Evolutionary conservation across 2,113 vertebrate genomes (phyloP).

Genomic region (Oriolus oriolus): DNA sequence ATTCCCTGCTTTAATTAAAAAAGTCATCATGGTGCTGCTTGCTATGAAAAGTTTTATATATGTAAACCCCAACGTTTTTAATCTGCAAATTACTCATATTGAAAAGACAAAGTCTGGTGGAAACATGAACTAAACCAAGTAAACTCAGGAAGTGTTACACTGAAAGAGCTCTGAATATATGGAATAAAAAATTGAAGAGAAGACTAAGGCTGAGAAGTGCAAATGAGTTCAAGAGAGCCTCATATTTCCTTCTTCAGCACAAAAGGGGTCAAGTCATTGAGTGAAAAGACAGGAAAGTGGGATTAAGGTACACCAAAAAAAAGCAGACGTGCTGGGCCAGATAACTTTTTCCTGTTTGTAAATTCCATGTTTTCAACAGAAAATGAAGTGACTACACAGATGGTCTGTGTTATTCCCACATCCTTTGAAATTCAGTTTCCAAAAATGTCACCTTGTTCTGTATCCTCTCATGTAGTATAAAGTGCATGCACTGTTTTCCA

Average conservation of each 20-base stretch:
- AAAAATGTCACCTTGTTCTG: constrained; percentile 39
- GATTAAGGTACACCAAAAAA: constrained; percentile 28
- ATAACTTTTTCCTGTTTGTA: constrained; percentile 22
- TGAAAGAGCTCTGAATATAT: background rate
- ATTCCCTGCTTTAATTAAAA: background rate
- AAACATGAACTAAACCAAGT: background rate
- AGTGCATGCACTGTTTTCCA: background rate
- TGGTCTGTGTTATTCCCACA: constrained; percentile 49
- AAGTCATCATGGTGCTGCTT: background rate
- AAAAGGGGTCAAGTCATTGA: background rate
- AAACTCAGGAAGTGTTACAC: background rate
- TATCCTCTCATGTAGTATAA: constrained; percentile 1
- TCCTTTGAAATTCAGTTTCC: constrained; percentile 39
- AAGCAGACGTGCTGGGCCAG: background rate
- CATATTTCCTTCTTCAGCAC: background rate
- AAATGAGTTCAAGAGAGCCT: background rate
- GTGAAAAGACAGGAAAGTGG: background rate
- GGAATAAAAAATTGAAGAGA: background rate
- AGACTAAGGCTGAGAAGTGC: background rate
- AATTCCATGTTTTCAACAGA: constrained; percentile 1
- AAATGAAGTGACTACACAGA: constrained; percentile 2
- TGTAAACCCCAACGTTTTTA: background rate
- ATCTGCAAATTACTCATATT: background rate
- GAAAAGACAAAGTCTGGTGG: background rate
- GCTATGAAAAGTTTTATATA: background rate